Evolutionary conservation across 2,888 invertebrate genomes (phyloP).

Genomic region (Ceriagrion tenellum): DNA sequence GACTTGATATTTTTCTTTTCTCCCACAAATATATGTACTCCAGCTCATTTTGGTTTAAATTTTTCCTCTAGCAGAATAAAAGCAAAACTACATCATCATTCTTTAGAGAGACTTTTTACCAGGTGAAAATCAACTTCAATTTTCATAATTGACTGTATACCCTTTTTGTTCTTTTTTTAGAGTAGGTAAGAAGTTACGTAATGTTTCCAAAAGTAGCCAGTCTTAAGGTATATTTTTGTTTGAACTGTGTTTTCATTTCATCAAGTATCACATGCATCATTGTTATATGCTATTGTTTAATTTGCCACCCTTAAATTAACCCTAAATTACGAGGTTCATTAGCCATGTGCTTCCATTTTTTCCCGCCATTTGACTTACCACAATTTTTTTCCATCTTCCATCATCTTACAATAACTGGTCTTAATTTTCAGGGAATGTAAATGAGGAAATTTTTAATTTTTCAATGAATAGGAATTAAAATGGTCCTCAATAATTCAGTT

Average conservation of each 20-base stretch:
- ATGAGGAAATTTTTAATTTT: background rate
- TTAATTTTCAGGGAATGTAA: background rate
- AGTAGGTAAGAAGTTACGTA: background rate
- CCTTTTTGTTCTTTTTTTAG: background rate
- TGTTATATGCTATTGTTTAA: background rate
- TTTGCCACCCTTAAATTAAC: background rate
- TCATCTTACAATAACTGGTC: background rate
- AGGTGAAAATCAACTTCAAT: background rate
- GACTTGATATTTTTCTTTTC: background rate
- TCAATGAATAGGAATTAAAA: background rate
- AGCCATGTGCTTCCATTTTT: too few species aligned
- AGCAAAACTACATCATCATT: constrained; percentile 9
- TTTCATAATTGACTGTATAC: background rate
- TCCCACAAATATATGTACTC: background rate
- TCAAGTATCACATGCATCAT: background rate
- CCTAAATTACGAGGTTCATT: background rate
- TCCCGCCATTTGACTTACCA: too few species aligned
- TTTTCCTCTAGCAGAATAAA: background rate
- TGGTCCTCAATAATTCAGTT: background rate
- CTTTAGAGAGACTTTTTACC: constrained; percentile 21
- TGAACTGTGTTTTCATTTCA: background rate
- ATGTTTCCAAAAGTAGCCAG: background rate
- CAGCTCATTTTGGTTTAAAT: constrained; percentile 1
- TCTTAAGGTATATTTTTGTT: background rate
- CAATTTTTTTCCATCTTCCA: too few species aligned